phyloP scores from a whole-genome alignment of 2,797 vertebrate genomes.

The Aplochiton taeniatus region DNA sequence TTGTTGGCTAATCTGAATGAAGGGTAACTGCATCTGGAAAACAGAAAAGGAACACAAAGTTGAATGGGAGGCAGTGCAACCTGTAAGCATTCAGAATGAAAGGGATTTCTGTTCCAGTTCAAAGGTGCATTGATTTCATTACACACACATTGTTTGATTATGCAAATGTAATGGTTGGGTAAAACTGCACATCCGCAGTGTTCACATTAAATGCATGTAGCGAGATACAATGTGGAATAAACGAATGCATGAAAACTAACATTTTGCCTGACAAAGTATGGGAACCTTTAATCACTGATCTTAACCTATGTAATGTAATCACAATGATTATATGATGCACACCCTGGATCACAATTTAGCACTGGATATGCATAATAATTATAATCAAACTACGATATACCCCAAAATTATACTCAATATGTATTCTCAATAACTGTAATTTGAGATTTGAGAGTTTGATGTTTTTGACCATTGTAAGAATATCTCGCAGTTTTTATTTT shows the following conservation, averaged over 20 bases:
- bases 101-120: constrained; percentile 30
- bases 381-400: constrained; percentile 2
- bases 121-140: constrained; percentile 51
- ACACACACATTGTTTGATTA: constrained; percentile 47
- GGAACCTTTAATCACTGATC: constrained; percentile 12
- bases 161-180: constrained; percentile 49
- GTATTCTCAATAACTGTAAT: too few species aligned
- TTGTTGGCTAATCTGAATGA: too few species aligned
- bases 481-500: too few species aligned
- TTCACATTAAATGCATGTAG: constrained; percentile 28
- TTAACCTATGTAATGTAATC: constrained; percentile 23
- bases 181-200: constrained; percentile 27
- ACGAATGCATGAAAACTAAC: too few species aligned
- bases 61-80: neutral
- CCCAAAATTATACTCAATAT: neutral
- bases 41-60: neutral
- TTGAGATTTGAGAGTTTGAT: too few species aligned
- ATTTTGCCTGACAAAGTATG: constrained; percentile 21
- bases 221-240: too few species aligned
- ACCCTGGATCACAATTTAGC: constrained; percentile 8
- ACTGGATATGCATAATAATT: neutral
- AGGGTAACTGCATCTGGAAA: constrained; percentile 4
- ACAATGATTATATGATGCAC: constrained; percentile 9
- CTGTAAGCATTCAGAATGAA: neutral
- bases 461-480: too few species aligned